Percentiles rank a stretch among this genome's conserved stretches.
Conservation (phyloP, 2,113 vertebrate species). For the Pimephales promelas region DNA sequence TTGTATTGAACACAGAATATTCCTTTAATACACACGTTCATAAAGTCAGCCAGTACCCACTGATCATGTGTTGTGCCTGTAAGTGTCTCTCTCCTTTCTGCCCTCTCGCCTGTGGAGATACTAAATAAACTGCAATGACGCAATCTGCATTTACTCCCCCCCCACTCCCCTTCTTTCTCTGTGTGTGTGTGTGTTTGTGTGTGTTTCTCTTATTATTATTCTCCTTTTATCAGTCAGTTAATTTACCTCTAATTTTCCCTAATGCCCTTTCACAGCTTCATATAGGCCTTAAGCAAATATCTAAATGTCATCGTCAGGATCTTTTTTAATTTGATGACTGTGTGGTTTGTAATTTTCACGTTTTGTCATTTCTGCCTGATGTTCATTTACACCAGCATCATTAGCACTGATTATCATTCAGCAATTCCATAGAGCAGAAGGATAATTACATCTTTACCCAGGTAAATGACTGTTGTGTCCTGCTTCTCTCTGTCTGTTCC, state of each 20-base stretch:
- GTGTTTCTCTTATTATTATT: background rate
- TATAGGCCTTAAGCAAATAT: conserved; percentile 48
- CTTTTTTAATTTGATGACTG: conserved; percentile 18
- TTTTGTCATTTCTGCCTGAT: conserved; percentile 35
- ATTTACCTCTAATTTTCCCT: background rate
- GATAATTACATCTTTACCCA: conserved; percentile 19
- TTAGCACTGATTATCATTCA: conserved; percentile 24
- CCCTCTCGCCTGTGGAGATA: conserved; percentile 37
- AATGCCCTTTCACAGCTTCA: conserved; percentile 34
- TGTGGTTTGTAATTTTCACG: conserved; percentile 43
- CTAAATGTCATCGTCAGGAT: conserved; percentile 41
- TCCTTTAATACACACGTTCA: background rate
- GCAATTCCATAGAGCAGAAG: background rate
- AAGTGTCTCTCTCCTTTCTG: background rate
- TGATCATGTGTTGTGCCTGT: conserved; percentile 21
- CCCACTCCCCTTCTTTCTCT: background rate
- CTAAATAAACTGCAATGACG: conserved; percentile 27
- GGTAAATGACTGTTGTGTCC: conserved; percentile 19
- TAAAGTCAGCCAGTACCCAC: background rate
- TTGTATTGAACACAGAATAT: background rate
- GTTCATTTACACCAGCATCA: background rate
- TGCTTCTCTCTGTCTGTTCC: conserved; percentile 2
- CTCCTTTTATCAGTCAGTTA: conserved; percentile 26
- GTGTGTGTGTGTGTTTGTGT: background rate
- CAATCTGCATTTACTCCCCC: conserved; percentile 2